These are phyloP conservation scores for Paradisaea rubra DNA, from an alignment of 2,113 vertebrate genomes.

Conservation along the genomic window DNA sequence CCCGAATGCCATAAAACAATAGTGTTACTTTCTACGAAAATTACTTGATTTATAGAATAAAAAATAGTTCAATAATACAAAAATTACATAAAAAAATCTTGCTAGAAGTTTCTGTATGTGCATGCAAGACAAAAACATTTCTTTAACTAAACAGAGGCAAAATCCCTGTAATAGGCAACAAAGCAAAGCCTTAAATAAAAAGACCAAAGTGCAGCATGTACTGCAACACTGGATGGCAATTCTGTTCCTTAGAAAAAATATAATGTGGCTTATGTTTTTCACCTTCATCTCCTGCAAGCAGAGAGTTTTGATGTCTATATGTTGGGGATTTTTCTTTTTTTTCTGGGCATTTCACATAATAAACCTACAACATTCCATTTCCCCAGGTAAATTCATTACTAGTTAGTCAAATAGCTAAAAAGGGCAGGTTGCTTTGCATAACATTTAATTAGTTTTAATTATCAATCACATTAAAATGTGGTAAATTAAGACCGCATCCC, in stretches of 20 bases:
- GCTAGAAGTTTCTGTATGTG: background rate
- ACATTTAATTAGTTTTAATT: constrained; percentile 37
- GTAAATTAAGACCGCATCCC: background rate
- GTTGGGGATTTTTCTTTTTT: accelerated
- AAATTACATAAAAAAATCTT: background rate
- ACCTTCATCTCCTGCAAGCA: background rate
- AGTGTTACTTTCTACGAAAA: background rate
- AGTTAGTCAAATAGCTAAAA: constrained; percentile 2
- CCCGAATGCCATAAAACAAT: background rate
- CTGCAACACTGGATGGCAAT: background rate
- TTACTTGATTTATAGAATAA: background rate
- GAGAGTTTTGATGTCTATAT: background rate
- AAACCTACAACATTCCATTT: background rate
- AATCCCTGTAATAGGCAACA: background rate
- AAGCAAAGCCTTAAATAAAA: background rate
- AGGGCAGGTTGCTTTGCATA: background rate
- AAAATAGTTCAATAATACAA: background rate
- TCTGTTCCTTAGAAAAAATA: background rate
- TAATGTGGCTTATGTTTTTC: background rate
- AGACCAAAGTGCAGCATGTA: background rate
- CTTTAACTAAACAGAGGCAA: background rate
- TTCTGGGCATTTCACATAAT: background rate
- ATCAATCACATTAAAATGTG: constrained; percentile 27
- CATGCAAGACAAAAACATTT: background rate
- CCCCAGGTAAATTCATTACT: background rate